Base-by-base conservation (phyloP, 2,113 vertebrate species). In the Rallus limicola region DNA sequence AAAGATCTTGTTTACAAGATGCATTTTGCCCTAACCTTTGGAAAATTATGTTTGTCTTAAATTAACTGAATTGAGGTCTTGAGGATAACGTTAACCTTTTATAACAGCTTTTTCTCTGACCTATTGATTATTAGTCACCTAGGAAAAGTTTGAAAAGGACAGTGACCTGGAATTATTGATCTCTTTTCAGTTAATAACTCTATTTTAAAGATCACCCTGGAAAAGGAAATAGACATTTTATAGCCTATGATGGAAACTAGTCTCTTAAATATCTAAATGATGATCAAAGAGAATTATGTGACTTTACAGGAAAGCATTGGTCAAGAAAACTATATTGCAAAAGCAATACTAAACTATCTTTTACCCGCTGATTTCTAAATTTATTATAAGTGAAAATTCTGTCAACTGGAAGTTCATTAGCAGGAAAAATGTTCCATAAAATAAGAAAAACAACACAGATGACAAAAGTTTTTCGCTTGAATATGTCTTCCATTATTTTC, bases 71-170 rank as follows among this genome's bases (percentile, higher is more conserved):
- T 76, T 90, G 28, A 3, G 6, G 23, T 72, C 59, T 80, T 86
- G 46, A 50, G 25, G 52, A 74, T 86, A 77, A 29, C 21, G 42
- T 88, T 97, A 95, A 92, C 82, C 64, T 95, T 94, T 74, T 82
- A 83, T 67, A 53, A 46, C 15, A 93, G 48, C 17, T 50, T 86
- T 13, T 81, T 77, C n/a, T 72, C 55, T 93, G 71, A 90, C 64
- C 68, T 92, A 77, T 76, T 44, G 76, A 90, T 76, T 59, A 59
- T 64, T 81, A 93, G 19, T 83, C 50, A 93, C 13, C 40, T 55
- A 5, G 65, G 24, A 85, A 90, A 92, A 71, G 20, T 16, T 80
- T 79, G 26, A 70, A 63, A 82, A 86, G n/a, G 44, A 79, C 21
- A 74, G 13, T 44, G 31, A 80, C 79, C 25, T 90, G 34, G 90